Percentiles rank a stretch among this genome's conserved stretches.
These are phyloP conservation scores for Diplolepis rosae DNA, from an alignment of 2,888 invertebrate genomes.

Conservation along the genomic window DNA sequence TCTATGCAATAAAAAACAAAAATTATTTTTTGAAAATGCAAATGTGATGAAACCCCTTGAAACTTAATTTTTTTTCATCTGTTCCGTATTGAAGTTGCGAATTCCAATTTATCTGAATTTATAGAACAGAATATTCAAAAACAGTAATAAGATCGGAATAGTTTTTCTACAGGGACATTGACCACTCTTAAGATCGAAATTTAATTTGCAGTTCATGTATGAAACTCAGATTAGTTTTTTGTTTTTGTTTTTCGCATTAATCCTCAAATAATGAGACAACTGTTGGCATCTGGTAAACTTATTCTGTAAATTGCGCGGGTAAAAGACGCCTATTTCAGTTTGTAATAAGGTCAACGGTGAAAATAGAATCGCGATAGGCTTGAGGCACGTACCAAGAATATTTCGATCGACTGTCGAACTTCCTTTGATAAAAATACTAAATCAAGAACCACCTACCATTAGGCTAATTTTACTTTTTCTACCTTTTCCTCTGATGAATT, in stretches of 20 bases:
- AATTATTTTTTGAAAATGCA: too few species aligned
- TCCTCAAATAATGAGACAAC: constrained; percentile 8
- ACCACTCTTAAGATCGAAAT: background rate
- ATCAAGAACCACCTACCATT: background rate
- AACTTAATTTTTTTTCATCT: too few species aligned
- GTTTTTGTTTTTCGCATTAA: constrained; percentile 7
- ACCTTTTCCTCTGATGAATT: background rate
- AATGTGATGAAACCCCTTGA: too few species aligned
- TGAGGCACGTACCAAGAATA: background rate
- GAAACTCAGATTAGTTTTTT: constrained; percentile 7
- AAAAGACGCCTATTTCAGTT: constrained; percentile 35
- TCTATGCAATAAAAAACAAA: too few species aligned
- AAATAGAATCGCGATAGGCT: constrained; percentile 18
- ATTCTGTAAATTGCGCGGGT: constrained; percentile 14
- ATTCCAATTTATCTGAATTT: too few species aligned
- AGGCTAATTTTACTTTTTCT: background rate
- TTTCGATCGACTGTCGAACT: background rate
- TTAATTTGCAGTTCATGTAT: background rate
- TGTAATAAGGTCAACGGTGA: constrained; percentile 54
- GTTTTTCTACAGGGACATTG: background rate
- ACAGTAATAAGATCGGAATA: background rate
- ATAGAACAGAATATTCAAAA: too few species aligned
- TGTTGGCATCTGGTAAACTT: constrained; percentile 25
- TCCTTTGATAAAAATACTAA: background rate
- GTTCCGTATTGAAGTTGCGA: too few species aligned